These are phyloP conservation scores for Eupithecia dodoneata DNA, from an alignment of 2,888 invertebrate species.

Conservation along the genomic window DNA sequence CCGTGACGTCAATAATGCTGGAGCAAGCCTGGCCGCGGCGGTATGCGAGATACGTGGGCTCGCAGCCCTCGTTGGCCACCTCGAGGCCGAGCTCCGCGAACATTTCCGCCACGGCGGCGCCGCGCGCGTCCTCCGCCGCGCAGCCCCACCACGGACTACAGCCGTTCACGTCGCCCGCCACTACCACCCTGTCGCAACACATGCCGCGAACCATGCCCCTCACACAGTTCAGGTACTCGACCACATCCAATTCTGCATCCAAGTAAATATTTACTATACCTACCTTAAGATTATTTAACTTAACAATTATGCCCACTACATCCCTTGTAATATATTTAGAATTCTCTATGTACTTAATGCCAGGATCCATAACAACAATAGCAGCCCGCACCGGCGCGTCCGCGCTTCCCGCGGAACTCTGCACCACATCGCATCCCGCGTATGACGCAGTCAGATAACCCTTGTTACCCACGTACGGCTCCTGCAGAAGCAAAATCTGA, in stretches of 20 bases:
- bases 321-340: not conserved
- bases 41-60: constrained; percentile 8
- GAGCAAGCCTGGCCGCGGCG: not conserved
- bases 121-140: constrained; percentile 19
- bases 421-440: not conserved
- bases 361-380: not conserved
- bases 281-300: not conserved
- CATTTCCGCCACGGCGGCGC: not conserved
- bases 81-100: constrained; percentile 10
- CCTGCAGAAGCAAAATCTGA: not conserved
- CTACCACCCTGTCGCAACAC: not conserved
- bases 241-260: not conserved
- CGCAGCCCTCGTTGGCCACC: constrained; percentile 4
- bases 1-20: constrained; percentile 21
- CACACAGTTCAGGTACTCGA: not conserved
- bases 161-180: constrained; percentile 19
- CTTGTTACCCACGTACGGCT: not conserved
- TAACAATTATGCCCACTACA: not conserved
- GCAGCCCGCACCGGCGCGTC: not conserved
- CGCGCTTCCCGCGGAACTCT: not conserved
- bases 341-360: not conserved
- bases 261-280: not conserved
- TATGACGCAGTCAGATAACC: not conserved
- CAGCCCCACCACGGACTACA: constrained; percentile 23
- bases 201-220: not conserved